These are phyloP conservation scores for Motacilla alba DNA, from an alignment of 2,113 vertebrate genomes.

Conservation along the genomic window DNA sequence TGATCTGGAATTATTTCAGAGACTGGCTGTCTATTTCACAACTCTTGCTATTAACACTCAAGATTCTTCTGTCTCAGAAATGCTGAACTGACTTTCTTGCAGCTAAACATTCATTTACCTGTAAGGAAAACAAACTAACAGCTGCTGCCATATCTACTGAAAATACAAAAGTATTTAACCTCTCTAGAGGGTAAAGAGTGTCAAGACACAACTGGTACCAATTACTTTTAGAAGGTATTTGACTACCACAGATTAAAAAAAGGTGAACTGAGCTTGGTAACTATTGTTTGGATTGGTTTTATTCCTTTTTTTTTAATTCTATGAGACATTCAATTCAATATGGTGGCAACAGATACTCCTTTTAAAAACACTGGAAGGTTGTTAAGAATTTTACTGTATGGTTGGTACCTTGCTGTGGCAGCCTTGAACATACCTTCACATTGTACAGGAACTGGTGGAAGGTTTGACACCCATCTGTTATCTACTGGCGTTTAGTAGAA, in stretches of 20 bases:
- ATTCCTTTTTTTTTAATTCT: not conserved
- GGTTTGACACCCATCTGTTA: not conserved
- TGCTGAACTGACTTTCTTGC: not conserved
- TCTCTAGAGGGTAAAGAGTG: constrained; percentile 27
- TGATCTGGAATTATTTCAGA: constrained; percentile 37
- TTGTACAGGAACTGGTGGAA: not conserved
- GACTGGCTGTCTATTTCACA: not conserved
- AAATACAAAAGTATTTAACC: not conserved
- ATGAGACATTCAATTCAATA: not conserved
- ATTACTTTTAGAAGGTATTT: constrained; percentile 13
- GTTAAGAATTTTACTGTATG: not conserved
- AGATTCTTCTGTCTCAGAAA: constrained; percentile 30
- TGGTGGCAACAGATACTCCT: not conserved
- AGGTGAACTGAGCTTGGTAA: not conserved
- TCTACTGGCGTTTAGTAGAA: not conserved
- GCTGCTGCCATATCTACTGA: not conserved
- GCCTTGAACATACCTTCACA: not conserved
- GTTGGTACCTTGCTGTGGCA: not conserved
- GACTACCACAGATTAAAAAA: constrained; percentile 8
- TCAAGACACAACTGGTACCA: constrained; percentile 12
- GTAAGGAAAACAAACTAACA: not conserved
- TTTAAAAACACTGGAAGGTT: not conserved
- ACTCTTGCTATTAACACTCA: constrained; percentile 17
- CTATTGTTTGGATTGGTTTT: not conserved
- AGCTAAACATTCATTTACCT: constrained; percentile 32